Evolutionary conservation across 2,113 vertebrate species (phyloP).

Genomic region (Neogale vison): DNA sequence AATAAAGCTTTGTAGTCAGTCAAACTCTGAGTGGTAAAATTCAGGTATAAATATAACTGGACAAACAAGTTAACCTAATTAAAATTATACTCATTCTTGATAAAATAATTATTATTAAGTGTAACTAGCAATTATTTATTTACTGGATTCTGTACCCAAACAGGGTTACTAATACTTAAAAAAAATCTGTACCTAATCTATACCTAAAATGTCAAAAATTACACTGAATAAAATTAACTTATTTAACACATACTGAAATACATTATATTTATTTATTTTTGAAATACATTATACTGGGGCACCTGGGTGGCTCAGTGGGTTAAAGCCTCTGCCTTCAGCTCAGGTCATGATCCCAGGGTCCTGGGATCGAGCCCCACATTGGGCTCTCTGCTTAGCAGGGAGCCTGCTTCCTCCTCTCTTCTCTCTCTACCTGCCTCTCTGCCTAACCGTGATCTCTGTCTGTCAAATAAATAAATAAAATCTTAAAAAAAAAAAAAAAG

Average conservation of each 20-base stretch:
- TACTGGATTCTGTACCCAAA: background rate
- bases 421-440: too few relatives aligned
- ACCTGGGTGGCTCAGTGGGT: too few relatives aligned
- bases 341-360: too few relatives aligned
- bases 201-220: slow-evolving; percentile 6
- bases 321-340: too few relatives aligned
- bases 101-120: slow-evolving; percentile 1
- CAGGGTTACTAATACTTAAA: background rate
- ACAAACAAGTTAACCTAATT: background rate
- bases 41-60: background rate
- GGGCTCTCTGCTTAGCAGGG: too few relatives aligned
- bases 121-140: slow-evolving; percentile 13
- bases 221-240: background rate
- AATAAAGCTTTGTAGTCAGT: background rate
- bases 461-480: too few relatives aligned
- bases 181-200: background rate
- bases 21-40: background rate
- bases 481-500: too few relatives aligned
- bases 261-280: background rate
- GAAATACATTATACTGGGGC: background rate
- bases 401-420: too few relatives aligned
- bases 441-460: too few relatives aligned
- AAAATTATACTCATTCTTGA: slow-evolving; percentile 21
- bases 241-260: background rate
- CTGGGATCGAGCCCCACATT: too few relatives aligned